A percentile compares a stretch with the other conserved stretches of the same genome.
phyloP scores from a whole-genome alignment of 2,797 vertebrate species.

The Epinephelus coioides region DNA sequence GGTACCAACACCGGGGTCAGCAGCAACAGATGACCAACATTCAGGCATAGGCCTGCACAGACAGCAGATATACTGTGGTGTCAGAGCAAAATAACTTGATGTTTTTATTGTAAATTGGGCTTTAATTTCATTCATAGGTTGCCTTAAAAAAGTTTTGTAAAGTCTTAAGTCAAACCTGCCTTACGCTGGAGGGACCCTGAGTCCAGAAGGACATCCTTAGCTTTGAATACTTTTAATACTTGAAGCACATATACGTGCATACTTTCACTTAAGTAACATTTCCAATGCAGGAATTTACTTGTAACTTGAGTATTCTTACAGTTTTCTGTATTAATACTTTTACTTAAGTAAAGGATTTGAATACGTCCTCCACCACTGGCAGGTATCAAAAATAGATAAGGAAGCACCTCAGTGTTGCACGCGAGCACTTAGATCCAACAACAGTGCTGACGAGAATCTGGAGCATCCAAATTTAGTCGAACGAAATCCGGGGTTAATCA shows the following conservation, averaged over 20 bases:
- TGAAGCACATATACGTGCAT: neutral
- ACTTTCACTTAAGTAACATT: neutral
- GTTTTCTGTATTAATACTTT: neutral
- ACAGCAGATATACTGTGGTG: no score
- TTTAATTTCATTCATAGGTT: no score
- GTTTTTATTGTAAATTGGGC: no score
- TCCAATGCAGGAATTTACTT: neutral
- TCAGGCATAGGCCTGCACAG: fast-evolving
- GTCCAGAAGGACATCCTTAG: no score
- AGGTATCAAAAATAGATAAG: constrained; percentile 70
- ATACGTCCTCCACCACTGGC: constrained; percentile 15
- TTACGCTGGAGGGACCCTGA: no score
- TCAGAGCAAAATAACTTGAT: no score
- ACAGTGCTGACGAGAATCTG: constrained; percentile 70
- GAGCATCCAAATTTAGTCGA: constrained; percentile 83
- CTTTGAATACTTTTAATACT: neutral
- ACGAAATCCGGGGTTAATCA: constrained; percentile 81
- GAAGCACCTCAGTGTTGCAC: constrained; percentile 52
- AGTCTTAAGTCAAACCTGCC: no score
- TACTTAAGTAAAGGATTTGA: neutral
- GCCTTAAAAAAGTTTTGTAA: no score
- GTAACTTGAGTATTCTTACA: neutral
- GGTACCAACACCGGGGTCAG: no score
- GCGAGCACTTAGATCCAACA: constrained; percentile 57
- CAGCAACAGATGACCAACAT: no score